Base-by-base conservation (phyloP, 2,888 invertebrate genomes). In the Pantelozetes paolii region DNA sequence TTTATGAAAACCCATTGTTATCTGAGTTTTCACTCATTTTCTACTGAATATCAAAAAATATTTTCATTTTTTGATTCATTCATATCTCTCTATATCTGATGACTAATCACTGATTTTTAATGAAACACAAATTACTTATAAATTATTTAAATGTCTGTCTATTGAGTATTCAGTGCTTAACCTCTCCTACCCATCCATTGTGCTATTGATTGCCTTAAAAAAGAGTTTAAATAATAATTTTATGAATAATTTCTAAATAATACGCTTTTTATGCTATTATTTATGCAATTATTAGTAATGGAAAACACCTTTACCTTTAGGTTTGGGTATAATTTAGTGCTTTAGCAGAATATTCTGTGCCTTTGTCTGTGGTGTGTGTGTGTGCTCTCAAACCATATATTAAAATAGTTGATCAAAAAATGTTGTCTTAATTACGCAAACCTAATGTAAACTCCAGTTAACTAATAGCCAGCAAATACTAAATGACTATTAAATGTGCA, bases 391-490 rank as follows among this genome's bases (percentile, higher is more conserved):
- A 23, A 54, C 54, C 54, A 23, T 54, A 54, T 26, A 20, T 23
- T 26, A 23, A 26, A 36, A 54, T 28, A 57, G 57, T 57, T 28
- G 3, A 28, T 9, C 23, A 28, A 28, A 36, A 62, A 64, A 59
- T 32, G 32, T 18, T 64, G 64, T 64, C 64, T 64, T 64, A 64
- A 64, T 64, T 64, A 64, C 64, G 57, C n/a, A 64, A 64, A 64
- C 20, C 64, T 18, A 64, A 64, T 64, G 36, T 20, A 32, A 32
- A n/a, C 64, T 64, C 32, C 28, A 9, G 20, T 64, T 11, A 36
- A 40, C 40, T 64, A 40, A 40, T 36, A 36, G 36, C 20, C 36
- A 9, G 30, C 15, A 18, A 1, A 36, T 64, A 54, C 18, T 40
- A 40, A 30, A 64, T 64, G 40, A 40, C 64, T 28, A 57, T 57